Evolutionary conservation across 2,888 invertebrate genomes (phyloP).

Genomic region (Hyppa rectilinea): DNA sequence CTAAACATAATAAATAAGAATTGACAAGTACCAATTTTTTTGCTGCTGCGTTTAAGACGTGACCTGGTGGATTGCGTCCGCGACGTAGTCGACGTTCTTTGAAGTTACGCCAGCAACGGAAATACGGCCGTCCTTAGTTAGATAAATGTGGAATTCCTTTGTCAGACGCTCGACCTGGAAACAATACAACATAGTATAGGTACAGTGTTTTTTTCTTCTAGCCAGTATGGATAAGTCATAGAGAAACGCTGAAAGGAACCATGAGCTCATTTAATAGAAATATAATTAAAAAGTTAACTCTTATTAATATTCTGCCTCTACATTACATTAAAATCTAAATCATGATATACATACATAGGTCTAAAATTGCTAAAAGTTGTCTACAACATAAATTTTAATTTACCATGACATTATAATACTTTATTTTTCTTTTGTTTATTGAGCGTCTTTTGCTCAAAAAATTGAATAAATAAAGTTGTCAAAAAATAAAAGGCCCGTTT

Average conservation of each 20-base stretch:
- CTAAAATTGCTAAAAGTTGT: not conserved
- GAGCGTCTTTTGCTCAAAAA: too few relatives aligned
- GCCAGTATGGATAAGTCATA: not conserved
- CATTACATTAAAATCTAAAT: not conserved
- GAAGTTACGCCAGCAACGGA: constrained; percentile 99
- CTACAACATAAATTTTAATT: not conserved
- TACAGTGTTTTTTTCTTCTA: not conserved
- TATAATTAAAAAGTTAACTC: too few relatives aligned
- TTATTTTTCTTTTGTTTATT: too few relatives aligned
- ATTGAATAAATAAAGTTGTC: too few relatives aligned
- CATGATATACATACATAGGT: not conserved
- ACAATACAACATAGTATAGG: constrained; percentile 9
- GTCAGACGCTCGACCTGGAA: constrained; percentile 95
- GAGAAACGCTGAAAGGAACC: not conserved
- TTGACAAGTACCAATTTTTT: constrained; percentile 34
- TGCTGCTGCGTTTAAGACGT: constrained; percentile 88
- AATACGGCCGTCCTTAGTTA: constrained; percentile 99
- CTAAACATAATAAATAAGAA: constrained; percentile 1
- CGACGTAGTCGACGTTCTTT: constrained; percentile 98
- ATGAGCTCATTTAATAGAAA: too few relatives aligned
- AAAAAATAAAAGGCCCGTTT: too few relatives aligned
- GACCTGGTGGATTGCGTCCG: constrained; percentile 97
- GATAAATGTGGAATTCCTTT: constrained; percentile 97
- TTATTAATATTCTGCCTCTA: not conserved
- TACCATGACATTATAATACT: too few relatives aligned